Base-by-base conservation (phyloP, 2,797 vertebrate species). In the Megaceryle alcyon region DNA sequence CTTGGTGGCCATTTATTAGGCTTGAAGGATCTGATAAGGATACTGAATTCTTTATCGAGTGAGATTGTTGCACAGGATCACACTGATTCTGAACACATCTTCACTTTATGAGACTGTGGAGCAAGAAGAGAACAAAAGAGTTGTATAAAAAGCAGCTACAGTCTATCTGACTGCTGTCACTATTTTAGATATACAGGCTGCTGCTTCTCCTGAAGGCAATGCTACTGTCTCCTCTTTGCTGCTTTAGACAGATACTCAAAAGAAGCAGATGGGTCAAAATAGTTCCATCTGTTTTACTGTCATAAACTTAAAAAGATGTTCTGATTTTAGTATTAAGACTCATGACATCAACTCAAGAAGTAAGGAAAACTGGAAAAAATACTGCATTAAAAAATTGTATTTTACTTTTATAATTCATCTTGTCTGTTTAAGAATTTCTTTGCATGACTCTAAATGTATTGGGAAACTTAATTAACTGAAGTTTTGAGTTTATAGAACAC, bases 161-260 rank as follows among this genome's bases (percentile, higher is more conserved):
- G 14, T 49, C 33, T 64, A 73, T 18, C 11, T 85, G 56, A 77
- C 48, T 87, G 19, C 33, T 89, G 23, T 87, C 71, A 69, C 33
- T 71, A 15, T 75, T 82, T 92, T 56, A 57, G 31, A 82, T 85
- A 60, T n/a, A 60, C 53, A 78, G 15, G 21, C 23, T 35, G 20
- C 33, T 91, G 4, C n/a, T 49, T 76, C 41, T 94, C 63, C 70
- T 92, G 35, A 87, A 91, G 84, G 44, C 71, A 93, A 94, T 86
- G 12, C 29, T 87, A 35, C 46, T 33, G 14, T 82, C 37, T 90
- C 43, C 13, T 77, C 18, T 86, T 89, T 59, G 29, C 29, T 43
- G 17, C 7, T 61, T 31, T 35, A 85, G 54, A 63, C n/a, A 54
- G 15, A 56, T 61, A 60, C 5, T 37, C 26, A 64, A 80, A 89